Percentiles rank a stretch among this genome's conserved stretches.
Evolutionary conservation across 92 coral and sea anemone genomes (phyloP).

Genomic region (Phenganax subtilis): DNA sequence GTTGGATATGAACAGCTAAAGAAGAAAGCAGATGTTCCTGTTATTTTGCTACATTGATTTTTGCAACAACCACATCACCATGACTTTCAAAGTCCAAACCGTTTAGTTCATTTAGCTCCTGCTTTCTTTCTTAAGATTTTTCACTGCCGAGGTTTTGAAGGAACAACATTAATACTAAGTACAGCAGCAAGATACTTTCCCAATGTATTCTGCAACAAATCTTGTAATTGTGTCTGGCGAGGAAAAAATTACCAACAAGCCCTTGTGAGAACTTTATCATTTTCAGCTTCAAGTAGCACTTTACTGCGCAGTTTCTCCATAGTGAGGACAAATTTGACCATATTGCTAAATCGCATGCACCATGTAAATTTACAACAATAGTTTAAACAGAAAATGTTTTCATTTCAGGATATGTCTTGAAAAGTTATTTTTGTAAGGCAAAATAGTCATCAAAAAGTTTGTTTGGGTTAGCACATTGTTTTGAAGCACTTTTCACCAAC

Average conservation of each 20-base stretch:
- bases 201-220: conserved; percentile 37
- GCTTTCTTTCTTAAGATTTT: conserved; percentile 33
- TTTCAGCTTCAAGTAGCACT: conserved; percentile 42
- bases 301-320: conserved; percentile 40
- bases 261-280: conserved; percentile 34
- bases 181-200: conserved; percentile 42
- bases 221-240: neutral
- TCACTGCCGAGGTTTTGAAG: conserved; percentile 41
- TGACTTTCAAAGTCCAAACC: neutral
- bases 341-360: neutral
- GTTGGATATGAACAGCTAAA: no score
- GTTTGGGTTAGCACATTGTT: neutral
- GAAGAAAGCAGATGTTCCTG: no score
- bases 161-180: conserved; percentile 41
- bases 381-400: neutral
- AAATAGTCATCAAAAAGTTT: neutral
- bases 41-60: no score
- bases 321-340: conserved; percentile 12
- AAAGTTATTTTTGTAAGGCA: neutral
- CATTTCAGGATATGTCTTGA: conserved; percentile 13
- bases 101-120: conserved; percentile 11
- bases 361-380: neutral
- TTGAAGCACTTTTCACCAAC: neutral
- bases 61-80: neutral
- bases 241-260: neutral